Conservation (phyloP, 2,797 vertebrate genomes). For the Coendou prehensilis region DNA sequence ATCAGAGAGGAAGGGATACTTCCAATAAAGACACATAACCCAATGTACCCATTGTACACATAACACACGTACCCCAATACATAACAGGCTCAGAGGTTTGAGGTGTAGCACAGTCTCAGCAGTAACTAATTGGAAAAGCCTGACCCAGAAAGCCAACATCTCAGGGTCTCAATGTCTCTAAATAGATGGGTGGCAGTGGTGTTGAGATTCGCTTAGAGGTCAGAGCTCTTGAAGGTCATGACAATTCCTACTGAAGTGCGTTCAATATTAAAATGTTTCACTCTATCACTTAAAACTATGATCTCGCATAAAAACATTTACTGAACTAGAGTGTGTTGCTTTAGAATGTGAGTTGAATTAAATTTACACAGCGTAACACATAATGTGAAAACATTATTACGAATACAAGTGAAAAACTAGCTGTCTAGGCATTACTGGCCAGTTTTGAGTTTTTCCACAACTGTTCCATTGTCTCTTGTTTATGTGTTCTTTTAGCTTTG, state of each 20-base stretch:
- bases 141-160: background rate
- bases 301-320: constrained; percentile 1
- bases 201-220: background rate
- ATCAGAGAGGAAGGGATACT: background rate
- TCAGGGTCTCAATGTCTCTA: background rate
- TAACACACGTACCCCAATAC: background rate
- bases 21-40: background rate
- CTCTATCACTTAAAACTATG: constrained; percentile 34
- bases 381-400: background rate
- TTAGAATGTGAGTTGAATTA: constrained; percentile 29
- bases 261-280: background rate
- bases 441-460: background rate
- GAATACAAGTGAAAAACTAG: background rate
- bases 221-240: background rate
- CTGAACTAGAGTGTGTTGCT: background rate
- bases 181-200: background rate
- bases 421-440: background rate
- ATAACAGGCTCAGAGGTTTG: background rate
- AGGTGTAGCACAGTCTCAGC: background rate
- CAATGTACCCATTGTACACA: too few species aligned
- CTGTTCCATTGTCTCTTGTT: background rate
- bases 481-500: constrained; percentile 11
- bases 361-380: background rate
- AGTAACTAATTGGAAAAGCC: background rate
- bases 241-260: background rate